Percentiles rank a stretch among this genome's conserved stretches.
phyloP scores from a whole-genome alignment of 2,113 vertebrate species.

The Geococcyx californianus region DNA sequence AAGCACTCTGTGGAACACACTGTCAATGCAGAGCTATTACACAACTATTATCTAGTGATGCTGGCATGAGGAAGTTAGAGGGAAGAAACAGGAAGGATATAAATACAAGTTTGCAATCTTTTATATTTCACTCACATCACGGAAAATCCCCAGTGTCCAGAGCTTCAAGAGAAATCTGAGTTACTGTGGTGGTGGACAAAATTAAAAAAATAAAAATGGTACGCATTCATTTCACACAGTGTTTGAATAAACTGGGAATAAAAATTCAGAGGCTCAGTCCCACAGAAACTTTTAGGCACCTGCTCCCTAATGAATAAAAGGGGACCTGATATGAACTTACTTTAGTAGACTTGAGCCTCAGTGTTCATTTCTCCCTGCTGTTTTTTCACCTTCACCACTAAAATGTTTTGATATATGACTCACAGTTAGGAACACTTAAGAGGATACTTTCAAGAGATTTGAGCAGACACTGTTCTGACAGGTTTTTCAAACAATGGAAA shows the following conservation, averaged over 20 bases:
- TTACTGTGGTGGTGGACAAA: neutral
- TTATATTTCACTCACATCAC: conserved; percentile 1
- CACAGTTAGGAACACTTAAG: neutral
- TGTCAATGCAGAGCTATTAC: conserved; percentile 51
- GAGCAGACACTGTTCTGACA: conserved; percentile 5
- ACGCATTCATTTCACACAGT: neutral
- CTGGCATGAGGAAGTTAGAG: conserved; percentile 60
- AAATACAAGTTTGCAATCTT: conserved; percentile 18
- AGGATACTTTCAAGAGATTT: neutral
- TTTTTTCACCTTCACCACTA: conserved; percentile 2
- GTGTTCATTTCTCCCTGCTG: neutral
- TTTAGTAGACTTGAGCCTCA: neutral
- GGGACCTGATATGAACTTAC: neutral
- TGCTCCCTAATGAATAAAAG: neutral
- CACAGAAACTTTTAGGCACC: neutral
- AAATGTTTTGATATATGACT: conserved; percentile 22
- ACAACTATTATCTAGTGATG: conserved; percentile 63
- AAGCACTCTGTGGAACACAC: neutral
- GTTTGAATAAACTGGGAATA: neutral
- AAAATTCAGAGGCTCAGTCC: neutral
- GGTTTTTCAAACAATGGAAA: conserved; percentile 33
- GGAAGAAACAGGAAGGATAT: conserved; percentile 57
- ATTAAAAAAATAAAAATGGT: neutral
- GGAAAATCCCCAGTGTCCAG: neutral
- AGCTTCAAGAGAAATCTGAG: neutral